Evolutionary conservation across 1,140 invertebrate species (phyloP), one percentile per base, ranked within the genome.

Genomic region (Sycophaga agraensis): DNA sequence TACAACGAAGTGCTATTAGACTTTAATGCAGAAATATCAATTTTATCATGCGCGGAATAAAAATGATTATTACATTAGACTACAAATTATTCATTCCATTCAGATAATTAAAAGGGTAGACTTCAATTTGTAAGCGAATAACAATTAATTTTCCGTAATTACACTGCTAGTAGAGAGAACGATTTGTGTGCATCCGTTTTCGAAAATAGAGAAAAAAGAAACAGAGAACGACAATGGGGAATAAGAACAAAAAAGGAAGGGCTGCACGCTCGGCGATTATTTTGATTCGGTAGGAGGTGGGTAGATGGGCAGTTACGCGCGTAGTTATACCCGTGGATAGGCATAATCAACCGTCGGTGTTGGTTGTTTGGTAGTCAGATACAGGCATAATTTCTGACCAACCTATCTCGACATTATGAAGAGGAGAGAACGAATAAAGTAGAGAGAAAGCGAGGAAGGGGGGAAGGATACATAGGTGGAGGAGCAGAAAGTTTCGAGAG

Each of bases 321-420:
- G 26, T 26, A 45, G 46, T 31, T 68, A 71, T 73, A 71, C 66
- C 70, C 75, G 73, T 76, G 73, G 73, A 73, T 77, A 73, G 74
- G 71, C 68, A 76, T 75, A 76, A 78, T 77, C 76, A 76, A 46
- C 73, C 73, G 71, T 66, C 71, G 68, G 68, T 66, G 64, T 69
- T 66, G 63, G 71, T 72, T 68, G 66, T 71, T 76, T 71, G 70
- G 71, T 74, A 75, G 72, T 71, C 71, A 71, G 74, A 77, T 69
- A 68, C 72, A 71, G 73, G 75, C 73, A 75, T 78, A 79, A 79
- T 80, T 79, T 77, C 68, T 66, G 70, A 73, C 73, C 14, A 17
- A 17, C 22, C 37, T 26, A 14, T 40, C 21, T 39, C 16, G 2
- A 19, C 49, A 17, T 39, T 51, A 37, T 7, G 19, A 24, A 49